Conservation (phyloP, 2,888 invertebrate species). For the Pterostichus niger region DNA sequence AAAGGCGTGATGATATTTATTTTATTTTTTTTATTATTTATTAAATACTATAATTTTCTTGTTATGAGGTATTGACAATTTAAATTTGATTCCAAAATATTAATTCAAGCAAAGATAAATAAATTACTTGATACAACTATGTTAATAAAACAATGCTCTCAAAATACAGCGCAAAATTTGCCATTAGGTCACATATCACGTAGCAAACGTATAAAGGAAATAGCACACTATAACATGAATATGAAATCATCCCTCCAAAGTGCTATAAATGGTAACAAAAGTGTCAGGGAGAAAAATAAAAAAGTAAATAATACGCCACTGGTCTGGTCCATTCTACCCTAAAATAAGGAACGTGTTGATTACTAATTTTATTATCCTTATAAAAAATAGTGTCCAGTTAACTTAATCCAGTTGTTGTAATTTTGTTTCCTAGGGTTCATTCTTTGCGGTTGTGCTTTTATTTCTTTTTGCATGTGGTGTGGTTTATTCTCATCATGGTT, state of each 20-base stretch:
- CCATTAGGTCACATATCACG: not conserved
- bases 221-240: constrained; percentile 1
- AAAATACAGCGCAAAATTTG: not conserved
- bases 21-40: too few species aligned
- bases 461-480: too few species aligned
- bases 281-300: constrained; percentile 5
- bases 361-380: not conserved
- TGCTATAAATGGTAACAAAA: not conserved
- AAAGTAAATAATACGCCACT: not conserved
- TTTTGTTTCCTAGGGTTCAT: not conserved
- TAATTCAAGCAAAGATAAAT: too few species aligned
- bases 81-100: too few species aligned
- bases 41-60: too few species aligned
- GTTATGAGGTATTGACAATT: too few species aligned
- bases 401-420: not conserved
- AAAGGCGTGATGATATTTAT: too few species aligned
- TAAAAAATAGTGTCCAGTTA: not conserved
- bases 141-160: not conserved
- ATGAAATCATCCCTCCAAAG: not conserved
- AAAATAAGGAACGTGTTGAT: not conserved
- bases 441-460: not conserved
- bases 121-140: too few species aligned
- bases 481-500: constrained; percentile 2
- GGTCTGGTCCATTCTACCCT: not conserved
- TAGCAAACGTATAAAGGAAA: not conserved